A percentile compares a stretch with the other conserved stretches of the same genome.
Conservation (phyloP, 2,113 vertebrate species). For the Salminus brasiliensis region DNA sequence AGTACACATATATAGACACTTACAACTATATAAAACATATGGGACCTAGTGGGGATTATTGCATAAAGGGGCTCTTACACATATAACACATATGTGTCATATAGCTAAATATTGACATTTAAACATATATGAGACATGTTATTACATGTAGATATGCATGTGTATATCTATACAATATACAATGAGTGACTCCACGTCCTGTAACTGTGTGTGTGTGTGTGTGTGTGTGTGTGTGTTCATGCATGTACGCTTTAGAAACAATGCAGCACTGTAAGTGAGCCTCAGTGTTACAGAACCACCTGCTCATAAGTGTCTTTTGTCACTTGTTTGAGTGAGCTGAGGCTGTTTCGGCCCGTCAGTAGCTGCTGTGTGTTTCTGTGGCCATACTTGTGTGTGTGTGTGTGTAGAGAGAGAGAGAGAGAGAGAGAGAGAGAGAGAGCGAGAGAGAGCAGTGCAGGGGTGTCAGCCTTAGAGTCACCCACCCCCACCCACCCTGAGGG, state of each 20-base stretch:
- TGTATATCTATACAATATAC: no score
- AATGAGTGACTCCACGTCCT: background rate
- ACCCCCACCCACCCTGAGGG: constrained; percentile 9
- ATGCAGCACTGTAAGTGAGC: background rate
- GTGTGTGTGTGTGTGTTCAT: constrained; percentile 22
- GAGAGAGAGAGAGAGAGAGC: no score
- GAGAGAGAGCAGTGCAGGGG: constrained; percentile 31
- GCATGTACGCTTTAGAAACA: constrained; percentile 14
- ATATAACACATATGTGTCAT: no score
- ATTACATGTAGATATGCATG: no score
- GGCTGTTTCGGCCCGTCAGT: background rate
- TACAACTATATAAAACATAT: no score
- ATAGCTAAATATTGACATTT: no score
- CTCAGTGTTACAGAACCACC: constrained; percentile 12
- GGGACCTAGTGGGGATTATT: no score
- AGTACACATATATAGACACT: no score
- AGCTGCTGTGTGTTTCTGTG: background rate
- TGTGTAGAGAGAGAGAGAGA: no score
- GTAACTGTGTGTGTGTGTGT: background rate
- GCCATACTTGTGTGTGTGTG: background rate
- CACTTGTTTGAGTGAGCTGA: constrained; percentile 36
- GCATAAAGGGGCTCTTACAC: no score
- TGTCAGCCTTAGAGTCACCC: constrained; percentile 48
- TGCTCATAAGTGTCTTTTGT: constrained; percentile 40
- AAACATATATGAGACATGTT: no score